Evolutionary conservation across 2,888 invertebrate species (phyloP).

Genomic region (Drosophila anceps): DNA sequence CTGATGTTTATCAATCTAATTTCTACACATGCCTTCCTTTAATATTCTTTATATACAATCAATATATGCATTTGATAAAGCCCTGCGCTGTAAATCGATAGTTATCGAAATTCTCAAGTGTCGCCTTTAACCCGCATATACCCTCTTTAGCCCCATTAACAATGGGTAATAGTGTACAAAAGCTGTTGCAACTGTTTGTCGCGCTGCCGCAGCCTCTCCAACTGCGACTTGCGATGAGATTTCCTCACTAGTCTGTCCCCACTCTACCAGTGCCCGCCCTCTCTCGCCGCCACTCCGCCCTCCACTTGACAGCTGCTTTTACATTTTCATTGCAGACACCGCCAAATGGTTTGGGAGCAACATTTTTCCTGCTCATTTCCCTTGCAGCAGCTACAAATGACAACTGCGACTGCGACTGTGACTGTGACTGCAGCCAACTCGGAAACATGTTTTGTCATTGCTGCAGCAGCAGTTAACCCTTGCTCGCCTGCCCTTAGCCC

Average conservation of each 20-base stretch:
- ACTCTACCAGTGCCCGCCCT: no score
- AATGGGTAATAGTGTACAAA: background rate
- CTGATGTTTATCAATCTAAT: background rate
- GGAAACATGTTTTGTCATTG: conserved; percentile 80
- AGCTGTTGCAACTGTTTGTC: conserved; percentile 28
- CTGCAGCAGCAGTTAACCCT: conserved; percentile 73
- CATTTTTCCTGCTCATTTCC: conserved; percentile 76
- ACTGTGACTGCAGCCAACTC: conserved; percentile 48
- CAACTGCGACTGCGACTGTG: conserved; percentile 39
- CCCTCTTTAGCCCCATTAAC: background rate
- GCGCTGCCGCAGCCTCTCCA: conserved; percentile 25
- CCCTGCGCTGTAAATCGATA: background rate
- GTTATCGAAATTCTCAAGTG: background rate
- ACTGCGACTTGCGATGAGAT: conserved; percentile 10
- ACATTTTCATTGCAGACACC: conserved; percentile 72
- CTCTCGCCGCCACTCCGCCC: background rate
- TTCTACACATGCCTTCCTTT: background rate
- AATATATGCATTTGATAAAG: background rate
- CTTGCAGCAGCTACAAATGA: conserved; percentile 40
- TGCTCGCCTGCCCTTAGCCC: conserved; percentile 39
- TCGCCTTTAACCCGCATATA: background rate
- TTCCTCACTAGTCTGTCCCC: background rate
- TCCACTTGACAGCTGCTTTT: conserved; percentile 49
- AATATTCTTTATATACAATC: background rate
- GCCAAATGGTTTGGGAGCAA: conserved; percentile 39